Conservation (phyloP, 1,140 invertebrate species). For the Procambarus clarkii region DNA sequence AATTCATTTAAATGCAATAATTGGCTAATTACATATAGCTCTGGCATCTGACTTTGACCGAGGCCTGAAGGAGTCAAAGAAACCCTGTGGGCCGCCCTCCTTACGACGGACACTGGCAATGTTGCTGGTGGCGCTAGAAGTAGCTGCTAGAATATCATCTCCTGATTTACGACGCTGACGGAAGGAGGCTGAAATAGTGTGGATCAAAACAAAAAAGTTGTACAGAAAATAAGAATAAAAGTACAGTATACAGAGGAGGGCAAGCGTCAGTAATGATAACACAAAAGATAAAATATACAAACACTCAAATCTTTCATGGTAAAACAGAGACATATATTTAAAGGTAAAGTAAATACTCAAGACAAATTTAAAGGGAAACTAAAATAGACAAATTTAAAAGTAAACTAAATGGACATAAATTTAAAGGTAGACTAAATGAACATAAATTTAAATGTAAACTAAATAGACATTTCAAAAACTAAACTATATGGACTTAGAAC, state of each 20-base stretch:
- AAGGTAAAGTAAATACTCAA: neutral
- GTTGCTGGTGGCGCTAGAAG: conserved; percentile 48
- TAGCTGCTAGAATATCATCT: conserved; percentile 75
- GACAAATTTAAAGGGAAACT: neutral
- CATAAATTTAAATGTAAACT: no score
- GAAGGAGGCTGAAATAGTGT: conserved; percentile 58
- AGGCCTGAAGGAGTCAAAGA: conserved; percentile 89
- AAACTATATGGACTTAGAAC: no score
- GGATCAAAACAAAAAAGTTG: neutral
- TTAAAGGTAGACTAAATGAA: no score
- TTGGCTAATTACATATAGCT: conserved; percentile 69
- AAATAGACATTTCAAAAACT: no score
- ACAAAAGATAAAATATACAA: no score
- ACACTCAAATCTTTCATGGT: neutral
- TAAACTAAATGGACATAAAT: no score
- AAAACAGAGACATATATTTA: neutral
- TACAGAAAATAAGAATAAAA: neutral
- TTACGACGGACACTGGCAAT: conserved; percentile 72
- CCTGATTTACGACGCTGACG: conserved; percentile 77
- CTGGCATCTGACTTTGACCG: conserved; percentile 87
- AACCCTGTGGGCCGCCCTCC: conserved; percentile 74
- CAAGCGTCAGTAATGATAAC: neutral
- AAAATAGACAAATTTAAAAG: neutral
- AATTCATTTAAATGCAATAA: conserved; percentile 6
- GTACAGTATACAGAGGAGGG: neutral